Evolutionary conservation across 1,140 invertebrate species (phyloP).

Genomic region (Caenorhabditis remanei): DNA sequence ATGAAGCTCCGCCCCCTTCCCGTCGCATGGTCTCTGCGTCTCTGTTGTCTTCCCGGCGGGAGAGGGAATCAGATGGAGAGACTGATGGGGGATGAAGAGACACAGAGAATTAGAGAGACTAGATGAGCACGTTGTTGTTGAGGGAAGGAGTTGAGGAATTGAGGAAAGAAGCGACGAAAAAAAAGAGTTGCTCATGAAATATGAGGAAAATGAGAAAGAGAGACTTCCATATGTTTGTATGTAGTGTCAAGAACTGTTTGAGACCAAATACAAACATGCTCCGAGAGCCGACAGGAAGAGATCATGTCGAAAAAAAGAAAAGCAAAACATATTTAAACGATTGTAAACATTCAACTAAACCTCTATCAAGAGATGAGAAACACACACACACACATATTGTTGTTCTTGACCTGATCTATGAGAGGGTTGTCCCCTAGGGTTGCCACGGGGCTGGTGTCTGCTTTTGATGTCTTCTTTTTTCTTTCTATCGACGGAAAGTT

Average conservation of each 20-base stretch:
- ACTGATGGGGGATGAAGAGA: not conserved
- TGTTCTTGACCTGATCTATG: too few relatives aligned
- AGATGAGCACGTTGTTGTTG: not conserved
- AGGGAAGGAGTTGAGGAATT: not conserved
- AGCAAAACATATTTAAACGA: too few relatives aligned
- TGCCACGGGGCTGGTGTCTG: too few relatives aligned
- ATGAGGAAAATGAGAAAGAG: not conserved
- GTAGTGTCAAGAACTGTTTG: conserved; percentile 14
- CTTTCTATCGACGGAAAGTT: too few relatives aligned
- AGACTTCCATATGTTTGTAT: not conserved
- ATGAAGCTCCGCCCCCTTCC: conserved; percentile 4
- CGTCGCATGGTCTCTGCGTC: not conserved
- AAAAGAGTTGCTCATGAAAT: conserved; percentile 31
- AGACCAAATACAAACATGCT: not conserved
- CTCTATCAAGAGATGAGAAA: not conserved
- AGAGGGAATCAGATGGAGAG: not conserved
- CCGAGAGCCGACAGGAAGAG: not conserved
- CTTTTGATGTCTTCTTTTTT: too few relatives aligned
- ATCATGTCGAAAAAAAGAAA: not conserved
- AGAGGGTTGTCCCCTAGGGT: too few relatives aligned
- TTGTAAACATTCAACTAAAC: not conserved
- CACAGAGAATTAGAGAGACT: not conserved
- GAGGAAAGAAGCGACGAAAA: too few relatives aligned
- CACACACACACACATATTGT: not conserved
- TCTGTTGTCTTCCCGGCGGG: not conserved